phyloP scores from a whole-genome alignment of 1,140 invertebrate genomes.

The Planococcus citri region DNA sequence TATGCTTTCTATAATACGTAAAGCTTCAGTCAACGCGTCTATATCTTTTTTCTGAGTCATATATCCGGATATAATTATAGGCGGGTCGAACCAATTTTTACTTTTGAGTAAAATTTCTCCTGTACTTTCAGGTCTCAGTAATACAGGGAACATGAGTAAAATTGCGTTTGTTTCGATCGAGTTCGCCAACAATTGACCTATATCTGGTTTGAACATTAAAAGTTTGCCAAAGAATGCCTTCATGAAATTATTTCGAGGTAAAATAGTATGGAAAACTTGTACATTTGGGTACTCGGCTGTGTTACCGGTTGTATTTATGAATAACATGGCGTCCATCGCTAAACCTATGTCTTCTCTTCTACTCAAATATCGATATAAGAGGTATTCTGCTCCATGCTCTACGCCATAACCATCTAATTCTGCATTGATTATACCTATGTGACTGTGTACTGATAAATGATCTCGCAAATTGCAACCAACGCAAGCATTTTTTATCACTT shows the following conservation, averaged over 20 bases:
- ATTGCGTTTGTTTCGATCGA: too few species aligned
- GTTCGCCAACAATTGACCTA: slow-evolving; percentile 54
- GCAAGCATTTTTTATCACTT: slow-evolving; percentile 24
- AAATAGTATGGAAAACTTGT: slow-evolving; percentile 35
- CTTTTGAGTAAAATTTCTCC: slow-evolving; percentile 33
- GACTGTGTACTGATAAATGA: slow-evolving; percentile 46
- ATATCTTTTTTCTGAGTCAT: slow-evolving; percentile 34
- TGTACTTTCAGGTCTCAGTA: slow-evolving; percentile 33
- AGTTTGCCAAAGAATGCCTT: too few species aligned
- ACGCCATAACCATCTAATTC: slow-evolving; percentile 52
- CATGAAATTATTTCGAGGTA: slow-evolving; percentile 34
- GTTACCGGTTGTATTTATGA: slow-evolving; percentile 45
- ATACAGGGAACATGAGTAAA: slow-evolving; percentile 63
- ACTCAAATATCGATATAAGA: slow-evolving; percentile 17
- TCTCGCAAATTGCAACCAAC: slow-evolving; percentile 40
- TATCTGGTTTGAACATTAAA: slow-evolving; percentile 65
- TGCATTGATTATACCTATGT: slow-evolving; percentile 57
- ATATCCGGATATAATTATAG: slow-evolving; percentile 40
- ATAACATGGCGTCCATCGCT: background rate
- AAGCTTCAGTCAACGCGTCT: slow-evolving; percentile 33
- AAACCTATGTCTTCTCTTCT: slow-evolving; percentile 21
- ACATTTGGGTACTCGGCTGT: slow-evolving; percentile 63
- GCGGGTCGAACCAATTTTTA: slow-evolving; percentile 37
- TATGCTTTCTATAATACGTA: slow-evolving; percentile 32
- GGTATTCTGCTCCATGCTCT: slow-evolving; percentile 41